These are phyloP conservation scores for Orthosia cruda DNA, from an alignment of 2,888 invertebrate species.

Conservation along the genomic window DNA sequence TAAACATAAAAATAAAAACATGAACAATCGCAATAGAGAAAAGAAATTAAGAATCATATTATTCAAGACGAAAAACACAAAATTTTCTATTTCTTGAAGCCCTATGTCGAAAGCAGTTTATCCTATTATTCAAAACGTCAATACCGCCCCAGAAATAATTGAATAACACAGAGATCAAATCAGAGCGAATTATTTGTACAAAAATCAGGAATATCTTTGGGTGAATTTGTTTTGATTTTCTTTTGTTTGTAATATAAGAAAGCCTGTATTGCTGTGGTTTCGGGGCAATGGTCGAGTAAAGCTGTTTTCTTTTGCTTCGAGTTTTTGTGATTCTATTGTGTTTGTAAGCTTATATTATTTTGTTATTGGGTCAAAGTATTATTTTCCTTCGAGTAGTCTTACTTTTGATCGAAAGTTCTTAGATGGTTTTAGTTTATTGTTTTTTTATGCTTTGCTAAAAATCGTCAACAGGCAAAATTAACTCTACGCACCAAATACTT, in stretches of 20 bases:
- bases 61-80: background rate
- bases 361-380: conserved; percentile 40
- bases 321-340: conserved; percentile 37
- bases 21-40: too few species aligned
- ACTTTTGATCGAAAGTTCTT: background rate
- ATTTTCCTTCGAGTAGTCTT: conserved; percentile 21
- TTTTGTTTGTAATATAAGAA: conserved; percentile 43
- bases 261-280: conserved; percentile 37
- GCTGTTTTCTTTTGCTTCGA: conserved; percentile 37
- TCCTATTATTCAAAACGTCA: conserved; percentile 12
- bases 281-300: conserved; percentile 42
- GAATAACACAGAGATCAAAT: conserved; percentile 34
- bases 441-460: background rate
- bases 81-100: background rate
- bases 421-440: conserved; percentile 1
- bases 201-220: conserved; percentile 21
- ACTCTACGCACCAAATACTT: background rate
- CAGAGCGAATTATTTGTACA: conserved; percentile 20
- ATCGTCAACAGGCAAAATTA: background rate
- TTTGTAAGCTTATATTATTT: conserved; percentile 18
- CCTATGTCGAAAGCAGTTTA: conserved; percentile 9
- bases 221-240: conserved; percentile 33
- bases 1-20: too few species aligned
- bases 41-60: background rate
- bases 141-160: conserved; percentile 26